A percentile compares a stretch with the other conserved stretches of the same genome.
These are phyloP conservation scores for Corticium candelabrum DNA, from an alignment of 37 sponge, comb jelly and placozoan genomes.

Conservation along the genomic window DNA sequence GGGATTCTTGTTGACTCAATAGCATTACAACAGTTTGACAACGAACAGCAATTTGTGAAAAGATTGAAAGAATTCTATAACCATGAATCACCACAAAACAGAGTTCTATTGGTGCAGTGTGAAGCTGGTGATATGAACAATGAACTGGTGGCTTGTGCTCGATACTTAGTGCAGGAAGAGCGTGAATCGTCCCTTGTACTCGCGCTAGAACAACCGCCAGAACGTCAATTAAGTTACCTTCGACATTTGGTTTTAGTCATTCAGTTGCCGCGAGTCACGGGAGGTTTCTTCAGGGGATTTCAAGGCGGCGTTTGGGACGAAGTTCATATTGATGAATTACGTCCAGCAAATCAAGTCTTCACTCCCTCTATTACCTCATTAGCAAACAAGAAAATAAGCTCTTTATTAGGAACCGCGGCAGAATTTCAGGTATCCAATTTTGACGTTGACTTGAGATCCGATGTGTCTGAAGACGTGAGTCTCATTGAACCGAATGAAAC, in stretches of 20 bases:
- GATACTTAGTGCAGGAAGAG: constrained; percentile 28
- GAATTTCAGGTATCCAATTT: background rate
- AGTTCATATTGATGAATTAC: constrained; percentile 66
- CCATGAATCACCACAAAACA: background rate
- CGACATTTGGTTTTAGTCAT: constrained; percentile 51
- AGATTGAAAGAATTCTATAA: background rate
- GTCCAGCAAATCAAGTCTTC: background rate
- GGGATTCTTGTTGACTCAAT: background rate
- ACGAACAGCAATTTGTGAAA: background rate
- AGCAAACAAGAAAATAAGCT: background rate
- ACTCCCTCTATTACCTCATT: background rate
- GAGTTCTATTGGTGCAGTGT: constrained; percentile 32
- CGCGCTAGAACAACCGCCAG: background rate
- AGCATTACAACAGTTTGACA: constrained; percentile 2
- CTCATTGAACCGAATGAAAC: background rate
- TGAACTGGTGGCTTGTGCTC: constrained; percentile 46
- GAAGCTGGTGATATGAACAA: constrained; percentile 24
- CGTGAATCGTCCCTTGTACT: background rate
- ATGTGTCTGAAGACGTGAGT: background rate
- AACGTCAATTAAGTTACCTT: background rate
- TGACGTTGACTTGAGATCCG: background rate
- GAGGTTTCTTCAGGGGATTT: constrained; percentile 42
- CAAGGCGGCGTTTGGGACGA: constrained; percentile 68
- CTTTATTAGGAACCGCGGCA: background rate
- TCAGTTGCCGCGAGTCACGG: constrained; percentile 32